Evolutionary conservation across 2,797 vertebrate genomes (phyloP), one percentile per base, ranked within the genome.

Genomic region (Xiphorhynchus erythropygius): DNA sequence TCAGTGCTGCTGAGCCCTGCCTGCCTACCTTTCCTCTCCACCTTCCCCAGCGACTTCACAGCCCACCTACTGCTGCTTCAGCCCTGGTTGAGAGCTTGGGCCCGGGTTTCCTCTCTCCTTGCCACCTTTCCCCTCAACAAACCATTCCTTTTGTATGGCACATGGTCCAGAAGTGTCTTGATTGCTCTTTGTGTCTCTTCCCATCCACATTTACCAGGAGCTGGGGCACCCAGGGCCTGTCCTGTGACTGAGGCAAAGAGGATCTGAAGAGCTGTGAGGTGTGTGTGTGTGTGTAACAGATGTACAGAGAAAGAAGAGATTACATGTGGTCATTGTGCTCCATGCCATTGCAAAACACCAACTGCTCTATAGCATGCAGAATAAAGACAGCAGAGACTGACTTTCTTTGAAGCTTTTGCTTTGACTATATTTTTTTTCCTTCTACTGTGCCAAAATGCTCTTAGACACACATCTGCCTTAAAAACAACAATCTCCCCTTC

Each of bases 401-500:
- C 39, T 90, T 92, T 37, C 67, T 94, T 88, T 96, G 64, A 95
- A 93, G 64, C 39, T n/a, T 93, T 91, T 79, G 39, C 83, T 96
- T 94, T 86, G 65, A 50, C 37, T 93, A 2, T 56, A 16, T 32
- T 24, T 83, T 95, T 93, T 16, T 50, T 11, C 49, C 49, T 91
- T 87, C 63, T 84, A 19, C 91, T 84, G 49, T 85, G 93, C 80
- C 94, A 94, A 80, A 96, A 93, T 93, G 93, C 89, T 93, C 77
- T 87, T 94, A 96, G 88, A 94, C 73, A 90, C n/a, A 89, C 80
- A 90, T 84, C 49, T 95, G 86, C 68, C 80, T 84, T 84, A 90
- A 93, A 92, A 91, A 65, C 49, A 96, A 95, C 94, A 95, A 92
- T 69, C 82, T 95, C 73, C 33, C n/a, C 39, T 93, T 92, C 89